Evolutionary conservation across 30 jellyfish, hydroid and myxozoan species (phyloP).

Genomic region (Aurelia aurita complex sp. Pacific): DNA sequence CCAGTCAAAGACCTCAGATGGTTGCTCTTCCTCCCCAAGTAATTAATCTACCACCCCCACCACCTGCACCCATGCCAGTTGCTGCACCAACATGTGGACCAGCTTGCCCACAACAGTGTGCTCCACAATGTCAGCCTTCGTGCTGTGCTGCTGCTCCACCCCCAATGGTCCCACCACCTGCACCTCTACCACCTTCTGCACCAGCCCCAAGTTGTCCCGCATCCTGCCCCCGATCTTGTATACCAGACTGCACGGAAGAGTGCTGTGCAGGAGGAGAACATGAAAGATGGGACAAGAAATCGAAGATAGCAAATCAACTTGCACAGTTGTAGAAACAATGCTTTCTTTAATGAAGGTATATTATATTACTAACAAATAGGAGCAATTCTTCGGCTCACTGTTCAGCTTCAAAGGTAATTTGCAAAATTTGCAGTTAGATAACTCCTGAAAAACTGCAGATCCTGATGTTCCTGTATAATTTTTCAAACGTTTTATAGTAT

Average conservation of each 20-base stretch:
- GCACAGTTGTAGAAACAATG: conserved; percentile 11
- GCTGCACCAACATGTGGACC: conserved; percentile 38
- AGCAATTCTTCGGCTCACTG: no score
- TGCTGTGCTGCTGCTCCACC: conserved; percentile 53
- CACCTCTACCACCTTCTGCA: conserved; percentile 51
- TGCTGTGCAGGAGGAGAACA: conserved; percentile 63
- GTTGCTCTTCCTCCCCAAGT: conserved; percentile 54
- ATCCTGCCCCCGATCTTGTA: conserved; percentile 58
- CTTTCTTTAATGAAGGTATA: no score
- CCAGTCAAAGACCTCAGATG: conserved; percentile 35
- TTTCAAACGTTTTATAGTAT: no score
- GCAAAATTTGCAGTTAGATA: no score
- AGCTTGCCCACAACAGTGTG: conserved; percentile 55
- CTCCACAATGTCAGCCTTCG: conserved; percentile 51
- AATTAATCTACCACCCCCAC: conserved; percentile 38
- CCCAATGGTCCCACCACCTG: conserved; percentile 22
- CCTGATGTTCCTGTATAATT: no score
- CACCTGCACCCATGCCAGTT: not conserved
- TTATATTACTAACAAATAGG: no score
- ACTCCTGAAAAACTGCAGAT: no score
- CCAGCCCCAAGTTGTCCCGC: conserved; percentile 42
- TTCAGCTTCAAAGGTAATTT: no score
- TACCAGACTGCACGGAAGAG: conserved; percentile 75
- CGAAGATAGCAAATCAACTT: conserved; percentile 73
- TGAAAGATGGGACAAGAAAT: conserved; percentile 75